Evolutionary conservation across 2,113 vertebrate genomes (phyloP), one percentile per base, ranked within the genome.

Genomic region (Sardina pilchardus): DNA sequence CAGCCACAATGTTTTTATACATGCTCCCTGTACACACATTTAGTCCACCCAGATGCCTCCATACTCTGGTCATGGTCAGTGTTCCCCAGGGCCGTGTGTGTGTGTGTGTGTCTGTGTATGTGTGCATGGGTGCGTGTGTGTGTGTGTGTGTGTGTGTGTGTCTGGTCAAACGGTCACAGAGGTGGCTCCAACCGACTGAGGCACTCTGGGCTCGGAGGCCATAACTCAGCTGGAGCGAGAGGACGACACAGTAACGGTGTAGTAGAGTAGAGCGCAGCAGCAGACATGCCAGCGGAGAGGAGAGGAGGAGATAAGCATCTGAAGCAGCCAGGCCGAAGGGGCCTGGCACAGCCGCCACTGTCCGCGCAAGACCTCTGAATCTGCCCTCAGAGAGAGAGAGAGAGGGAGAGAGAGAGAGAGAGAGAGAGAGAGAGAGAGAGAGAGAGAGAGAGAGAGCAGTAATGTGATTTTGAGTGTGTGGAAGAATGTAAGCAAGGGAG

Each of bases 401-500:
- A 26, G 63, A 30, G 63, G 12, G 2, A 67, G 63, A 50, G 48
- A 50, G 12, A 12, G 47, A 48, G 47, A n/a, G 59, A 67, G 59
- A 6, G 59, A 8, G 59, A 71, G 67, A 71, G 1, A 71, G 67
- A 30, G 67, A 34, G 67, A 71, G 26, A 75, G 67, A 75, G 67
- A 30, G 26, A 12, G 67, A 36, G 67, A 75, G 30, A 75, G 67
- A 75, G 67, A 34, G 30, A 34, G 30, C 34, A 39, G 34, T 78
- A 78, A 78, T 78, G 71, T 78, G 71, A 78, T 78, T 78, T 78
- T 78, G 71, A 78, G 71, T 78, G 71, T 78, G 71, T 67, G 24
- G 30, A 78, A 78, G 71, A 78, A 78, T 78, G 71, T 78, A 78
- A 78, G 71, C 30, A 9, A 78, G 71, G 71, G 30, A 78, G 71